phyloP scores from a whole-genome alignment of 2,888 invertebrate genomes.

The Diarsia rubi region DNA sequence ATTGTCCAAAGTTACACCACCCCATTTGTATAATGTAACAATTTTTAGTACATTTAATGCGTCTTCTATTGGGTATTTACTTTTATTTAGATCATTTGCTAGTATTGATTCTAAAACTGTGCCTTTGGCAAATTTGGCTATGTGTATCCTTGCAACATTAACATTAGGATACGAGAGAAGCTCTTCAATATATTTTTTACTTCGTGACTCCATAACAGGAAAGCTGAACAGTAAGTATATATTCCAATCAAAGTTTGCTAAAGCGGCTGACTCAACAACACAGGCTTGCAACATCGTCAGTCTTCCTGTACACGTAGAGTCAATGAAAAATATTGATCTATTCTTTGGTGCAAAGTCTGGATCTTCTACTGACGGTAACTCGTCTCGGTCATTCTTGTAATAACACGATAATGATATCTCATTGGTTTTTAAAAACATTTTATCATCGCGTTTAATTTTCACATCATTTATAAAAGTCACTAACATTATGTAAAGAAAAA shows the following conservation, averaged over 20 bases:
- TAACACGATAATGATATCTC: slow-evolving; percentile 15
- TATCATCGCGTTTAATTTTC: neutral
- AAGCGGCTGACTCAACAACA: slow-evolving; percentile 32
- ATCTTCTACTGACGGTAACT: slow-evolving; percentile 23
- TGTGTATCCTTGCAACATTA: slow-evolving; percentile 5
- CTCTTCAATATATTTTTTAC: slow-evolving; percentile 4
- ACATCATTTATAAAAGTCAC: neutral
- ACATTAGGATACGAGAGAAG: slow-evolving; percentile 16
- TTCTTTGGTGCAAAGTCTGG: slow-evolving; percentile 21
- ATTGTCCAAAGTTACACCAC: slow-evolving; percentile 16
- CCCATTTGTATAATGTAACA: slow-evolving; percentile 33
- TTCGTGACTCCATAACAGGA: slow-evolving; percentile 8
- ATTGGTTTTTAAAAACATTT: neutral
- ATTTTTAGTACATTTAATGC: slow-evolving; percentile 20
- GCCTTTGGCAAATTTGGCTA: slow-evolving; percentile 6
- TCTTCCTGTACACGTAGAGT: slow-evolving; percentile 8
- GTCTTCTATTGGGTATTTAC: slow-evolving; percentile 10
- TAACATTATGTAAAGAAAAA: neutral
- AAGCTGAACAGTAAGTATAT: slow-evolving; percentile 24
- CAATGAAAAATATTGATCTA: slow-evolving; percentile 38
- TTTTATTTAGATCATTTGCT: slow-evolving; percentile 13
- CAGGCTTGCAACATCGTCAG: slow-evolving; percentile 32
- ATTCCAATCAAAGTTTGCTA: slow-evolving; percentile 3
- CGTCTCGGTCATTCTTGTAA: neutral
- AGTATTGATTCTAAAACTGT: slow-evolving; percentile 22